Conservation (phyloP, 2,888 invertebrate species). For the Lepidocyrtinus sp. region DNA sequence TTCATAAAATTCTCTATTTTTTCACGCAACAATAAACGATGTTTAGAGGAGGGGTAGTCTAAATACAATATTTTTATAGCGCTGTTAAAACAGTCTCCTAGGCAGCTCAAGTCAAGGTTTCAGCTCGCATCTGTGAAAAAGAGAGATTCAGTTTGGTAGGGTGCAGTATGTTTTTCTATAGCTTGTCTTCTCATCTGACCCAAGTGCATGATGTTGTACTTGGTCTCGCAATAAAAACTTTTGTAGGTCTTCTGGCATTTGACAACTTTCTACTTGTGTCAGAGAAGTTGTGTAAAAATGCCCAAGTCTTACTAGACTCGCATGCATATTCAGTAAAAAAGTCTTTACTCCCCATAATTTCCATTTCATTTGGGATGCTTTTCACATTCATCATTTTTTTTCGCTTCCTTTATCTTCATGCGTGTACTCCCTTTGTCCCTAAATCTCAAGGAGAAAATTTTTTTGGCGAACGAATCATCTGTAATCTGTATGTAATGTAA, state of each 20-base stretch:
- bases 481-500: too few species aligned
- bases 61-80: too few species aligned
- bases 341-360: not conserved
- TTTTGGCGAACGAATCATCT: too few species aligned
- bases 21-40: too few species aligned
- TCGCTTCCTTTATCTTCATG: not conserved
- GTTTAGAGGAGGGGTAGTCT: too few species aligned
- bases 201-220: too few species aligned
- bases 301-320: not conserved
- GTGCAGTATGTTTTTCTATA: not conserved
- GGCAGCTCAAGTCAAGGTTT: not conserved
- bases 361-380: not conserved
- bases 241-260: constrained; percentile 34
- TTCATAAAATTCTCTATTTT: too few species aligned
- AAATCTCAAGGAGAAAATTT: too few species aligned
- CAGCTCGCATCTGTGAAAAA: not conserved
- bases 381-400: not conserved
- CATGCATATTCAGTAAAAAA: not conserved
- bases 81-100: too few species aligned
- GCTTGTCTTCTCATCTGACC: not conserved
- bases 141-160: not conserved
- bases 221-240: too few species aligned
- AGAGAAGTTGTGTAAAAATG: constrained; percentile 29
- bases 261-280: constrained; percentile 58
- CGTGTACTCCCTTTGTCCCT: too few species aligned